These are phyloP conservation scores for Uria aalge DNA, from an alignment of 2,113 vertebrate species.

Conservation along the genomic window DNA sequence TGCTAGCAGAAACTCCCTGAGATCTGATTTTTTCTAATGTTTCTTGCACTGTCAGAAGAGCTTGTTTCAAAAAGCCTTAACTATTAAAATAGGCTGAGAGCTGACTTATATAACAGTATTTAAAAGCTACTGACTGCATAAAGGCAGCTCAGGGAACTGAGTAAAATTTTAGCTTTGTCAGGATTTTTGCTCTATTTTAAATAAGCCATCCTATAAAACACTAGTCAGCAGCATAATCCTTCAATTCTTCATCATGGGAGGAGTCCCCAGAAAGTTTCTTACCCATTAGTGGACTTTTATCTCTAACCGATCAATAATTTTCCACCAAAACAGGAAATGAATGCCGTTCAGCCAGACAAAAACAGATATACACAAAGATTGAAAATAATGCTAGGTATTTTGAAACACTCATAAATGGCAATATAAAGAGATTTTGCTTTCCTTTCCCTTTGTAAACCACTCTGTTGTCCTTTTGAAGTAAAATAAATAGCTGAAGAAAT, in stretches of 20 bases:
- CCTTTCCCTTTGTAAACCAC: not conserved
- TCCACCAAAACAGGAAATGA: not conserved
- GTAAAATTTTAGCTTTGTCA: constrained; percentile 2
- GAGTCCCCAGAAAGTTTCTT: not conserved
- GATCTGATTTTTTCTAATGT: not conserved
- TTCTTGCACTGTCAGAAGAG: not conserved
- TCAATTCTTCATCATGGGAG: not conserved
- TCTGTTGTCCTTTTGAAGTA: not conserved
- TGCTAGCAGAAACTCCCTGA: not conserved
- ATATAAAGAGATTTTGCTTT: not conserved
- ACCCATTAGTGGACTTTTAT: not conserved
- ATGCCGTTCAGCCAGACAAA: not conserved
- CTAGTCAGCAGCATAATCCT: not conserved
- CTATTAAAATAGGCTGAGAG: constrained; percentile 6
- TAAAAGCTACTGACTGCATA: constrained; percentile 7
- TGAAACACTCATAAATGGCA: not conserved
- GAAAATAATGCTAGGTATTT: not conserved
- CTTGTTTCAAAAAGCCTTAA: constrained; percentile 6
- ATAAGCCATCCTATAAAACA: not conserved
- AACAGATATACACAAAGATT: not conserved
- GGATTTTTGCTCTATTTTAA: constrained; percentile 23
- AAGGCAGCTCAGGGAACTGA: constrained; percentile 8
- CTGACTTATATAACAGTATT: constrained; percentile 39
- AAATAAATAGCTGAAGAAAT: not conserved
- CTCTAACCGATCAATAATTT: not conserved